These are phyloP conservation scores for Perognathus longimembris DNA, from an alignment of 2,113 vertebrate genomes.

Conservation along the genomic window DNA sequence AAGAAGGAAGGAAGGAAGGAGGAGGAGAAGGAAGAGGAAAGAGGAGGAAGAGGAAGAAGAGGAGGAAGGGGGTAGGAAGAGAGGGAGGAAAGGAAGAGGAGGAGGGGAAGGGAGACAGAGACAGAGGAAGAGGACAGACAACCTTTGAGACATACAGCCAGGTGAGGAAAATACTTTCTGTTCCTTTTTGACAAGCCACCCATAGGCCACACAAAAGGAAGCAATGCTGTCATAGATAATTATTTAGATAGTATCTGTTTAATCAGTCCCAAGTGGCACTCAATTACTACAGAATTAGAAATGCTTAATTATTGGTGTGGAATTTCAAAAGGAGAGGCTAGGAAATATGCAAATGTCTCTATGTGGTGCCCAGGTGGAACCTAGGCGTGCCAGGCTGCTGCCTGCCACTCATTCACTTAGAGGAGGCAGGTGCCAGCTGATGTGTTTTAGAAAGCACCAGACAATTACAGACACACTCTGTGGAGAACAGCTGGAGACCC, in stretches of 20 bases:
- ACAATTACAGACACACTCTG: constrained; percentile 34
- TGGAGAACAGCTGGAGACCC: constrained; percentile 63
- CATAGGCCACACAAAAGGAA: constrained; percentile 67
- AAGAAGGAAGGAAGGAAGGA: not conserved
- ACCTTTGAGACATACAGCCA: not conserved
- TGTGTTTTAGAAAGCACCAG: constrained; percentile 54
- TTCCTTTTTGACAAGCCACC: constrained; percentile 54
- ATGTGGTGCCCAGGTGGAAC: constrained; percentile 67
- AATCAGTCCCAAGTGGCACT: constrained; percentile 73
- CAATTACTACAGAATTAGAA: constrained; percentile 79
- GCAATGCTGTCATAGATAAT: constrained; percentile 62
- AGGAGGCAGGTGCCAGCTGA: not conserved
- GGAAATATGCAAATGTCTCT: constrained; percentile 60
- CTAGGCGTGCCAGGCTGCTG: constrained; percentile 56
- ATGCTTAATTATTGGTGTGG: constrained; percentile 76
- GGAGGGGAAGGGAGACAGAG: not conserved
- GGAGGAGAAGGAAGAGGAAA: not conserved
- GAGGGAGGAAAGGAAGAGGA: not conserved
- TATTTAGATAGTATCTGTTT: constrained; percentile 77
- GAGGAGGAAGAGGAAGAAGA: not conserved
- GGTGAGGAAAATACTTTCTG: constrained; percentile 1
- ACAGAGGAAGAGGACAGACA: not conserved
- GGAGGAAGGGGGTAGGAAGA: not conserved
- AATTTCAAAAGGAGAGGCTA: constrained; percentile 74
- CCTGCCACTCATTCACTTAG: constrained; percentile 43